Evolutionary conservation across 2,888 invertebrate species (phyloP).

Genomic region (Tholera decimalis): DNA sequence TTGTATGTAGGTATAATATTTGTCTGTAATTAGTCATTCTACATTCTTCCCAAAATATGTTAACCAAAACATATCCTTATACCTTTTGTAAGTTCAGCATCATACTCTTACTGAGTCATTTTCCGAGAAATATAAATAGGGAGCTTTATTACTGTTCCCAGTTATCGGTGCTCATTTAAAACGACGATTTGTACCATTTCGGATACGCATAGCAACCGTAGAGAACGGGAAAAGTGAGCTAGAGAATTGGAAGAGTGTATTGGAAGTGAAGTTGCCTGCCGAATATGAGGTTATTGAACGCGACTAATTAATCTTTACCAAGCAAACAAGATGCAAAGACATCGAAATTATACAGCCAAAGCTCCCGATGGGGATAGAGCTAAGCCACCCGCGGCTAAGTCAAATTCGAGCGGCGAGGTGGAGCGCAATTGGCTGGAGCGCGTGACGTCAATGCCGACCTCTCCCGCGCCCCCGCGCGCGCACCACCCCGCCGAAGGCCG

Average conservation of each 20-base stretch:
- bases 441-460: slow-evolving; percentile 91
- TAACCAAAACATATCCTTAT: slow-evolving; percentile 10
- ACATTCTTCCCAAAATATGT: background rate
- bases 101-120: slow-evolving; percentile 19
- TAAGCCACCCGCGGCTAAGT: slow-evolving; percentile 82
- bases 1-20: no score
- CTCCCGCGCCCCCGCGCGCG: slow-evolving; percentile 77
- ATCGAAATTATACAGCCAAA: slow-evolving; percentile 69
- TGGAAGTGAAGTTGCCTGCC: background rate
- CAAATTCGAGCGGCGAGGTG: slow-evolving; percentile 77
- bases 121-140: slow-evolving; percentile 36
- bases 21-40: background rate
- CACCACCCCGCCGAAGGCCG: slow-evolving; percentile 82
- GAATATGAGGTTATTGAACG: slow-evolving; percentile 60
- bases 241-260: background rate
- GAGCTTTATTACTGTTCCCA: slow-evolving; percentile 30
- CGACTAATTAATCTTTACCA: slow-evolving; percentile 66
- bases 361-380: slow-evolving; percentile 77
- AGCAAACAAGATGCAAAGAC: slow-evolving; percentile 72
- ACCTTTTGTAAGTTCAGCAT: background rate
- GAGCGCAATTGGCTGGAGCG: slow-evolving; percentile 83
- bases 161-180: slow-evolving; percentile 36
- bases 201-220: slow-evolving; percentile 9
- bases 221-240: background rate
- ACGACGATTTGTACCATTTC: slow-evolving; percentile 9